Conservation (phyloP, 1,140 invertebrate genomes). For the Parasteatoda tepidariorum region DNA sequence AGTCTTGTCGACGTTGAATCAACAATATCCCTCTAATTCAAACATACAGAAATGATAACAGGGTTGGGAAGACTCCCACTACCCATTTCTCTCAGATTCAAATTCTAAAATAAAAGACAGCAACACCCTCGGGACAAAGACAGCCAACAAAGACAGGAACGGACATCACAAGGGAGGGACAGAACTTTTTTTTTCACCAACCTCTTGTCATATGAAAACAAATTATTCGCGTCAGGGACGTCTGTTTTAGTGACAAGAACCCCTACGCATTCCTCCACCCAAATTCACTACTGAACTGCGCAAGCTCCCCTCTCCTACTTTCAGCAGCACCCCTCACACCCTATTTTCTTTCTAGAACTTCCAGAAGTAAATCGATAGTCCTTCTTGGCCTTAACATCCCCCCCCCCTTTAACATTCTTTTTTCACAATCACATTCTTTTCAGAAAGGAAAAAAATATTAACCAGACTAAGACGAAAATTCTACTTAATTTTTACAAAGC, state of each 20-base stretch:
- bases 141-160: neutral
- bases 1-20: too few species aligned
- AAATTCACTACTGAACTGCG: neutral
- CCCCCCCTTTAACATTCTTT: neutral
- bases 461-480: too few species aligned
- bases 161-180: neutral
- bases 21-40: too few species aligned
- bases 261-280: neutral
- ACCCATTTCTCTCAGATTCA: too few species aligned
- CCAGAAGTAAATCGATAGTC: neutral
- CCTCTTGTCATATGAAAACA: slow-evolving; percentile 6
- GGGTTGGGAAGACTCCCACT: too few species aligned
- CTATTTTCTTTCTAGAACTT: neutral
- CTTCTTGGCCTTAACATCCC: neutral
- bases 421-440: too few species aligned
- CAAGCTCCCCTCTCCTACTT: neutral
- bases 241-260: slow-evolving; percentile 15
- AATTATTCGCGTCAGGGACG: slow-evolving; percentile 31
- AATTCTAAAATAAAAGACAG: too few species aligned
- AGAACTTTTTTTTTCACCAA: neutral
- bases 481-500: too few species aligned
- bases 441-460: too few species aligned
- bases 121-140: neutral
- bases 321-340: too few species aligned
- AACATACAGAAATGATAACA: too few species aligned